Conservation (phyloP, 53 echinoderm and acorn worm genomes). For the Stichopus horrens region DNA sequence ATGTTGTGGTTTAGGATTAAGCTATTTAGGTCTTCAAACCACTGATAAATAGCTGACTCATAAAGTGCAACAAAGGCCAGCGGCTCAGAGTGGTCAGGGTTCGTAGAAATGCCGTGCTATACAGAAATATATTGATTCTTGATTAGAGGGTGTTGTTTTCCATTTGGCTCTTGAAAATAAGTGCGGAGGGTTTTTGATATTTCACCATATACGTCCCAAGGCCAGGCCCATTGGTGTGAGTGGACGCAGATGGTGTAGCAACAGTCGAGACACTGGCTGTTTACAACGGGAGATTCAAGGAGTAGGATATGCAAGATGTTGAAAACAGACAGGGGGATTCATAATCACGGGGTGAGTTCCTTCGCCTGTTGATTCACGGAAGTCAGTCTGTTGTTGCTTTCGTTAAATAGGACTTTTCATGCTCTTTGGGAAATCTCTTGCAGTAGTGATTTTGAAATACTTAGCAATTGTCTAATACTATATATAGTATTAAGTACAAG, state of each 20-base stretch:
- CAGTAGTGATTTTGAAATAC: too few relatives aligned
- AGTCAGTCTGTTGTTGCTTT: too few relatives aligned
- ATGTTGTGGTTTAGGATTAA: slow-evolving; percentile 28
- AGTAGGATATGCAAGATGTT: background rate
- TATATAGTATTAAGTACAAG: too few relatives aligned
- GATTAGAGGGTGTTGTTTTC: background rate
- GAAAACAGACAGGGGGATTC: background rate
- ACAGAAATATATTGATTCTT: background rate
- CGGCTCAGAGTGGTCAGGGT: background rate
- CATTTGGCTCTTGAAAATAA: background rate
- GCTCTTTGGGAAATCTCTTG: too few relatives aligned
- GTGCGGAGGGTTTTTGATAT: background rate
- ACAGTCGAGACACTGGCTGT: too few relatives aligned
- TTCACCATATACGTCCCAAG: background rate
- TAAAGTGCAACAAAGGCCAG: background rate
- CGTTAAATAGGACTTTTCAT: too few relatives aligned
- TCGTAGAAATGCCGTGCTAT: background rate
- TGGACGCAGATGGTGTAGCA: too few relatives aligned
- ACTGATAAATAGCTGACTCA: slow-evolving; percentile 34
- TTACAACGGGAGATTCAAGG: too few relatives aligned
- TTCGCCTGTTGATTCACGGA: background rate
- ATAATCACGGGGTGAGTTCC: background rate
- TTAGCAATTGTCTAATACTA: too few relatives aligned
- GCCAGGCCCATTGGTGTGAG: too few relatives aligned
- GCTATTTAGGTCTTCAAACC: slow-evolving; percentile 15